Conservation (phyloP, 2,888 invertebrate species). For the Crepidodera aurea region DNA sequence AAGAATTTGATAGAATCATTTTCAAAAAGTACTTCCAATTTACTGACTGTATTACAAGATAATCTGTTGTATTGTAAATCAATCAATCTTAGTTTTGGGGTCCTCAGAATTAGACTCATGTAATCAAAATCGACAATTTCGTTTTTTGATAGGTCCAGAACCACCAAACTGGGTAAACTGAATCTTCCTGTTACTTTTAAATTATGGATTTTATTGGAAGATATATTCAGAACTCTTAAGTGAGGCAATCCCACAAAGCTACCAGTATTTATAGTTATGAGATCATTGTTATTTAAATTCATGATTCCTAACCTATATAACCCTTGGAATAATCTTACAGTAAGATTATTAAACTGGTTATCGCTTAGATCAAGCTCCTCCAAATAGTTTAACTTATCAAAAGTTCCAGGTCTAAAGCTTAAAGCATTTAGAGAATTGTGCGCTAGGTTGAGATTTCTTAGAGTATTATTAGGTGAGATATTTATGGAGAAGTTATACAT, state of each 20-base stretch:
- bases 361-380: slow-evolving; percentile 51
- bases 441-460: slow-evolving; percentile 51
- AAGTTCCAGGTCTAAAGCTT: slow-evolving; percentile 45
- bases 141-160: slow-evolving; percentile 54
- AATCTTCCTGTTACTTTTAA: slow-evolving; percentile 52
- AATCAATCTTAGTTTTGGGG: slow-evolving; percentile 50
- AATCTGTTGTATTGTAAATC: slow-evolving; percentile 49
- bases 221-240: slow-evolving; percentile 52
- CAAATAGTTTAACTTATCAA: slow-evolving; percentile 49
- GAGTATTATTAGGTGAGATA: slow-evolving; percentile 49
- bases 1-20: slow-evolving; percentile 47
- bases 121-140: slow-evolving; percentile 53
- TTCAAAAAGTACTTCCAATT: slow-evolving; percentile 50
- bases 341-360: slow-evolving; percentile 48
- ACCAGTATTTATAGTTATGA: slow-evolving; percentile 51
- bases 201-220: slow-evolving; percentile 47
- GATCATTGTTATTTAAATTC: slow-evolving; percentile 52
- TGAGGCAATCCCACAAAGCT: slow-evolving; percentile 53
- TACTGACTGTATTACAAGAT: slow-evolving; percentile 51
- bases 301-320: slow-evolving; percentile 49
- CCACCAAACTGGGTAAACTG: slow-evolving; percentile 50
- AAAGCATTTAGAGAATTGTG: slow-evolving; percentile 50
- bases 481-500: slow-evolving; percentile 46
- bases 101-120: slow-evolving; percentile 48
- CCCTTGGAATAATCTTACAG: slow-evolving; percentile 49